phyloP scores from a whole-genome alignment of 2,888 invertebrate species.

The Pristionchus exspectatus region DNA sequence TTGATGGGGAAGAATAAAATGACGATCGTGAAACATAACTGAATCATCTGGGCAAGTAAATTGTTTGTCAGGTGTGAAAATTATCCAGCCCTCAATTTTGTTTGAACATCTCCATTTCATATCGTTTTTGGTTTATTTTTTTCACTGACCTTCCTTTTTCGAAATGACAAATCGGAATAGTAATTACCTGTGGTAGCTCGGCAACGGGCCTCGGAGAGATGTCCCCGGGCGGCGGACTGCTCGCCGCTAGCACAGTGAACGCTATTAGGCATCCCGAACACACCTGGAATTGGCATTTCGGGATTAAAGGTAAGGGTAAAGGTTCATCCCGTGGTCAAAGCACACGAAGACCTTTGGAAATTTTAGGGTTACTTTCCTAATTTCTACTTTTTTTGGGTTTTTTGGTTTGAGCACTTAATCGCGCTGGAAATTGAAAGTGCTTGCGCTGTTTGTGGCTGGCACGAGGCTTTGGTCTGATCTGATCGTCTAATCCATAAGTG shows the following conservation, averaged over 20 bases:
- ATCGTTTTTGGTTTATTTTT: no score
- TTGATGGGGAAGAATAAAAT: no score
- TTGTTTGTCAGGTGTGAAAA: no score
- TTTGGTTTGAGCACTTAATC: background rate
- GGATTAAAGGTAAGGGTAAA: no score
- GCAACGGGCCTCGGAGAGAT: constrained; percentile 38
- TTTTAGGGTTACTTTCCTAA: background rate
- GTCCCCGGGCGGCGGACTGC: constrained; percentile 32
- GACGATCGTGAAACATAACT: no score
- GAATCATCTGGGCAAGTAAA: no score
- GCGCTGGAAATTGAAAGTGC: background rate
- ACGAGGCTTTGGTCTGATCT: background rate
- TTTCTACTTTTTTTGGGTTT: background rate
- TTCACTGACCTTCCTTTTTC: no score
- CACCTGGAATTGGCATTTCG: constrained; percentile 3
- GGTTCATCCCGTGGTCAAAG: no score
- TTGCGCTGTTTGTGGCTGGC: background rate
- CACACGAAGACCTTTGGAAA: background rate
- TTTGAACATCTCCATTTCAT: no score
- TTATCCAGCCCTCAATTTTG: no score
- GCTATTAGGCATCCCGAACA: constrained; percentile 48
- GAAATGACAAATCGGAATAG: no score
- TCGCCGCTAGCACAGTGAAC: background rate
- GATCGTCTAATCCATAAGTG: background rate
- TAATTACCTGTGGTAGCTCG: background rate